Conservation (phyloP, 2,113 vertebrate genomes). For the Gasterosteus aculeatus region DNA sequence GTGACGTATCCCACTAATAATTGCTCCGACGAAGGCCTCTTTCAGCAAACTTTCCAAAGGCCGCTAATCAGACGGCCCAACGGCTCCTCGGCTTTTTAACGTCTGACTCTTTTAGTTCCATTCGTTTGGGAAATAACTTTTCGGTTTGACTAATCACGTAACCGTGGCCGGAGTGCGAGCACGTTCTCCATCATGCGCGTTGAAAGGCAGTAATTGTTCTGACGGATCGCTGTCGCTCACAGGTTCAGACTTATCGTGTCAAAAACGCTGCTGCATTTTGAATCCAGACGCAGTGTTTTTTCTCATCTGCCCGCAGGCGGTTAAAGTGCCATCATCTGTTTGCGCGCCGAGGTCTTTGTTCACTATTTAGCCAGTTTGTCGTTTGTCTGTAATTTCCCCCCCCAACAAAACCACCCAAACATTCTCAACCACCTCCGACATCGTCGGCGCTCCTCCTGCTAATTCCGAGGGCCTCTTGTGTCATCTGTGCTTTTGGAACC, state of each 20-base stretch:
- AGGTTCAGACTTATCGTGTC: slow-evolving; percentile 64
- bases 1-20: slow-evolving; percentile 59
- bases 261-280: slow-evolving; percentile 54
- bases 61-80: slow-evolving; percentile 71
- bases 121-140: slow-evolving; percentile 52
- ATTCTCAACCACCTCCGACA: slow-evolving; percentile 53
- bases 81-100: slow-evolving; percentile 59
- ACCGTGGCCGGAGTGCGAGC: slow-evolving; percentile 36
- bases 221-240: slow-evolving; percentile 57
- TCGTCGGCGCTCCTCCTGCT: slow-evolving; percentile 55
- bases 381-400: slow-evolving; percentile 57
- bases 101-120: slow-evolving; percentile 54
- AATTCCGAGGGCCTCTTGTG: slow-evolving; percentile 50
- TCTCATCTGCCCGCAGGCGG: slow-evolving; percentile 48
- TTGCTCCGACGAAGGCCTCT: slow-evolving; percentile 52
- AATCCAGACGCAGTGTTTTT: slow-evolving; percentile 37
- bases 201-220: slow-evolving; percentile 65
- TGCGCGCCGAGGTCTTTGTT: slow-evolving; percentile 60
- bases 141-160: slow-evolving; percentile 60
- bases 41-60: slow-evolving; percentile 62
- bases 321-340: slow-evolving; percentile 60
- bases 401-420: slow-evolving; percentile 46
- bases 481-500: slow-evolving; percentile 48
- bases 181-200: slow-evolving; percentile 51
- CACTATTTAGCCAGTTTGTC: slow-evolving; percentile 61